A percentile compares a stretch with the other conserved stretches of the same genome.
Evolutionary conservation across 1,140 invertebrate species (phyloP).

Genomic region (Bombyx mandarina): DNA sequence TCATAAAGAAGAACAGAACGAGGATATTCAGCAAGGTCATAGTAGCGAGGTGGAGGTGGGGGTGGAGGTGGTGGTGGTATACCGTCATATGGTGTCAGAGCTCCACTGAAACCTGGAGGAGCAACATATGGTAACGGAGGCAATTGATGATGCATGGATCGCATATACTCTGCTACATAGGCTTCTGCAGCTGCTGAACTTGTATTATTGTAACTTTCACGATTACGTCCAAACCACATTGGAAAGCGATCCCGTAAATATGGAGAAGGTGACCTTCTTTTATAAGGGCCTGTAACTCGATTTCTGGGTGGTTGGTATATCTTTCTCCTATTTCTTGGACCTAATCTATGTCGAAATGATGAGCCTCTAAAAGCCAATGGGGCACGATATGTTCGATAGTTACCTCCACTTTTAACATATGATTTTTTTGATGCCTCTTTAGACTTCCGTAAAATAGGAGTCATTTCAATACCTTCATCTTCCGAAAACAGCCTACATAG

Average conservation of each 20-base stretch:
- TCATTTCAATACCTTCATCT: conserved; percentile 94
- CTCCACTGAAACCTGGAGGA: conserved; percentile 74
- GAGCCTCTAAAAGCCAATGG: conserved; percentile 53
- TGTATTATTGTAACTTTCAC: conserved; percentile 62
- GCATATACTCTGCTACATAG: conserved; percentile 84
- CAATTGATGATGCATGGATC: conserved; percentile 84
- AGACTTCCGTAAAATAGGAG: conserved; percentile 88
- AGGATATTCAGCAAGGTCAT: conserved; percentile 76
- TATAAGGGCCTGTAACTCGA: conserved; percentile 67
- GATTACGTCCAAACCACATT: conserved; percentile 61
- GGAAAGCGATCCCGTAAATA: conserved; percentile 57
- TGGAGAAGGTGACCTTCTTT: conserved; percentile 73
- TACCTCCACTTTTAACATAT: conserved; percentile 71
- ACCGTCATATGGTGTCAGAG: conserved; percentile 76
- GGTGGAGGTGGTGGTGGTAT: conserved; percentile 78
- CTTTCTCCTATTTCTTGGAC: conserved; percentile 67
- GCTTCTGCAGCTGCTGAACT: conserved; percentile 80
- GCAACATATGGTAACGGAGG: conserved; percentile 81
- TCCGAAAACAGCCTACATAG: conserved; percentile 94
- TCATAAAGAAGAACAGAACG: conserved; percentile 74
- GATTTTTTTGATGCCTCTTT: conserved; percentile 84
- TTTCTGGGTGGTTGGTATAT: conserved; percentile 64
- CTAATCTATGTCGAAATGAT: conserved; percentile 53
- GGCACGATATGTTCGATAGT: conserved; percentile 63
- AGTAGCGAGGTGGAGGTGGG: conserved; percentile 83